Evolutionary conservation across 2,113 vertebrate genomes (phyloP).

Genomic region (Alaudala cheleensis): DNA sequence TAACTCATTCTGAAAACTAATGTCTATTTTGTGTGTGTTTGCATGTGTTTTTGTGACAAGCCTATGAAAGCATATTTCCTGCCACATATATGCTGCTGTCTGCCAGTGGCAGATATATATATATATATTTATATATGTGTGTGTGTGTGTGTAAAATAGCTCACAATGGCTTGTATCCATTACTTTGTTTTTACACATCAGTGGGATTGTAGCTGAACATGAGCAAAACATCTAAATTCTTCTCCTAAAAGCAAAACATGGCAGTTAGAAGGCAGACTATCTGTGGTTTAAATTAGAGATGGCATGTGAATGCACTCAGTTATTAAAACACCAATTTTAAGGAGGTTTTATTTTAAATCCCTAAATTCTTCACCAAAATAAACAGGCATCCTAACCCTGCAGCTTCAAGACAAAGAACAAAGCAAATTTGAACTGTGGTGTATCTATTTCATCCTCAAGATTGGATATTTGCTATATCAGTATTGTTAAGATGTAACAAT

Average conservation of each 20-base stretch:
- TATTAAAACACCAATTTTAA: not conserved
- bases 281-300: not conserved
- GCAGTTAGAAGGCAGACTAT: not conserved
- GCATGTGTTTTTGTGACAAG: not conserved
- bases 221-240: not conserved
- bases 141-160: not conserved
- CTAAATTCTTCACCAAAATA: not conserved
- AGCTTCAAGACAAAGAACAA: not conserved
- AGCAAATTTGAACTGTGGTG: not conserved
- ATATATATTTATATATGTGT: fast-evolving
- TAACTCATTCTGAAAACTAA: fast-evolving
- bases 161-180: not conserved
- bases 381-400: not conserved
- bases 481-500: not conserved
- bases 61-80: not conserved
- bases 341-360: not conserved
- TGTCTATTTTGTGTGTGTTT: not conserved
- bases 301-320: not conserved
- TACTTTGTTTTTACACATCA: not conserved
- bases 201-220: not conserved
- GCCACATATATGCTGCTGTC: not conserved
- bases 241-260: not conserved
- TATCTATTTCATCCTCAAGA: not conserved
- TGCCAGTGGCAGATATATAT: too few species aligned
- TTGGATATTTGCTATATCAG: not conserved